Base-by-base conservation (phyloP, 2,113 vertebrate genomes). In the Sinosuthora webbiana region DNA sequence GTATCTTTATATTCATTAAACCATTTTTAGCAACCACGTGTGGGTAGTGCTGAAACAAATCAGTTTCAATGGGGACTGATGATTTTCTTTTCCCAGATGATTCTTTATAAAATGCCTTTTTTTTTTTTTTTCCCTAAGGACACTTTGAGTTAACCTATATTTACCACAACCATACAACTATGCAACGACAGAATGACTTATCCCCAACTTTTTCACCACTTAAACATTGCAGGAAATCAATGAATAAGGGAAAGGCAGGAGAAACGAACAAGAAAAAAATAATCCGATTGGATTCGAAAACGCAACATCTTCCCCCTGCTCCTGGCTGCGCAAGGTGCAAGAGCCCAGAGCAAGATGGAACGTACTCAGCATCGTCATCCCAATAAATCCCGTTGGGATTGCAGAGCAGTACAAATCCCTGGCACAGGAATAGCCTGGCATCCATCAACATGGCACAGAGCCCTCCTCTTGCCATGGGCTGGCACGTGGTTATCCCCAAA, bases 51-150 rank as follows among this genome's bases (percentile, higher is more conserved):
- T 90, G 39, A 42, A 65, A 21, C 57, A 77, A 75, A 80, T 42
- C 17, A 3, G 7, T 83, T 74, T 33, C 7, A 9, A 4, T 37
- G 30, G 55, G 68, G 89, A 10, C 33, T 25, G 31, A 50, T 86
- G 75, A 17, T 89, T 87, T 88, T 30, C 33, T 86, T 81, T 83
- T 56, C 65, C 67, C 74, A 21, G 18, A 44, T 28, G 57, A 83
- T 79, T 83, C 52, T 80, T 80, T 35, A 21, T 70, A 59, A 90
- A 88, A 56, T 5, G 15, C 19, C 1, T 13, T 82, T 68, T 91
- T 89, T 49, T 68, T 91, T 89, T 49, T 68, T 91, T 89, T 49
- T 49, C 88, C 63, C 68, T 42, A 10, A 47, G 64, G 71, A 76
- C 37, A 19, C 42, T 57, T 69, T 22, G 33, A 92, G n/a, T 64